A percentile compares a stretch with the other conserved stretches of the same genome.
Evolutionary conservation across 2,797 vertebrate species (phyloP).

Genomic region (Spatula clypeata): DNA sequence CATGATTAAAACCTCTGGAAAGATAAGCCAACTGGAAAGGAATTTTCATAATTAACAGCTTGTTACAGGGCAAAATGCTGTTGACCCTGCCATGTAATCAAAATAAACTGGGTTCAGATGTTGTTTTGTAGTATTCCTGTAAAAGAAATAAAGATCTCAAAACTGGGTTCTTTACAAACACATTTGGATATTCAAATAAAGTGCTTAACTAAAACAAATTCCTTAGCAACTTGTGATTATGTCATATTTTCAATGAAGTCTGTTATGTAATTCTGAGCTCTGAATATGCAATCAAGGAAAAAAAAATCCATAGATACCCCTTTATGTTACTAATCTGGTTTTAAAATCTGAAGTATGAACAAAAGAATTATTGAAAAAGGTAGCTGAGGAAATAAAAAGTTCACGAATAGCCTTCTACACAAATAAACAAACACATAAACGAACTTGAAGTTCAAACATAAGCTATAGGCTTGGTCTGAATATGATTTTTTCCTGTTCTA

Average conservation of each 20-base stretch:
- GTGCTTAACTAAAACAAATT: not conserved
- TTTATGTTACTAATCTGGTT: not conserved
- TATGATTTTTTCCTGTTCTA: not conserved
- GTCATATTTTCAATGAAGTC: not conserved
- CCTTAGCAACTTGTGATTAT: not conserved
- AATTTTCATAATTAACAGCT: not conserved
- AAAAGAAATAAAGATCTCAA: not conserved
- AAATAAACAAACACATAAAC: not conserved
- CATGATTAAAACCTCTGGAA: not conserved
- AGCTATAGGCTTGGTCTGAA: not conserved
- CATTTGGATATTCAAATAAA: not conserved
- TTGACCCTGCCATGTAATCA: not conserved
- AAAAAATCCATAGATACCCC: not conserved
- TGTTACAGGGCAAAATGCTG: not conserved
- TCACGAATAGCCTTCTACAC: not conserved
- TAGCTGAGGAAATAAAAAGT: conserved; percentile 23
- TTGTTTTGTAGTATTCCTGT: not conserved
- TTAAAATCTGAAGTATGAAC: not conserved
- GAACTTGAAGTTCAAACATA: not conserved
- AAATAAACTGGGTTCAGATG: not conserved
- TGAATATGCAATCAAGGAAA: not conserved
- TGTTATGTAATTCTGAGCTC: not conserved
- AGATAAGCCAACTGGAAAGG: not conserved
- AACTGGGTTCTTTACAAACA: not conserved
- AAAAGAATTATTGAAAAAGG: conserved; percentile 39